Conservation (phyloP, 2,888 invertebrate genomes). For the Chloromyia formosa region DNA sequence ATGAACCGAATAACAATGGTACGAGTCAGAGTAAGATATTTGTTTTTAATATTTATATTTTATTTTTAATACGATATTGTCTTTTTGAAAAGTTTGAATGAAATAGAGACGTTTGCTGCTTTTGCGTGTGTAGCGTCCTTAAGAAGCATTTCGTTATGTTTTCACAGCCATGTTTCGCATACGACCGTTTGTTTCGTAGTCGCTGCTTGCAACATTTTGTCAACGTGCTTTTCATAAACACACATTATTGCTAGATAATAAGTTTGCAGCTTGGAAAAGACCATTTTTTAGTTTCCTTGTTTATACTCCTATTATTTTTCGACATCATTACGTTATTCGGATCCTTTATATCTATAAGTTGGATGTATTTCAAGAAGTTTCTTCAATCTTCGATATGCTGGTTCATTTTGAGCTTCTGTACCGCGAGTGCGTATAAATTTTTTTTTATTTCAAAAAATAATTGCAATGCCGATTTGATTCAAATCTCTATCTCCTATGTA, state of each 20-base stretch:
- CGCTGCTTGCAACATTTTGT: neutral
- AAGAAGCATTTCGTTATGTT: neutral
- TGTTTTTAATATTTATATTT: slow-evolving; percentile 9
- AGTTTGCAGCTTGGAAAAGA: slow-evolving; percentile 44
- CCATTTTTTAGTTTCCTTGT: neutral
- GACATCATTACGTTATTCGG: no score
- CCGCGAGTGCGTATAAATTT: no score
- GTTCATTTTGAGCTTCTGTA: no score
- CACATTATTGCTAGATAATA: slow-evolving; percentile 41
- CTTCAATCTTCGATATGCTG: no score
- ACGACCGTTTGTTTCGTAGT: neutral
- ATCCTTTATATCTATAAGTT: no score
- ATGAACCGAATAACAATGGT: slow-evolving; percentile 19
- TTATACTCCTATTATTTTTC: neutral
- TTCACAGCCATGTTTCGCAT: neutral
- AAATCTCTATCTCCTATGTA: no score
- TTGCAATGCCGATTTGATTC: no score
- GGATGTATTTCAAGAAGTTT: no score
- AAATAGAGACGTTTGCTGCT: neutral
- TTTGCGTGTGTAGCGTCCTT: neutral
- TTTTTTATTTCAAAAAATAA: no score
- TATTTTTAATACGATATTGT: slow-evolving; percentile 47
- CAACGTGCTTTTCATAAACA: neutral
- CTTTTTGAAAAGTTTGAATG: neutral
- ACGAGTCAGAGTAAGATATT: slow-evolving; percentile 39